These are phyloP conservation scores for Champsocephalus gunnari DNA, from an alignment of 2,797 vertebrate species.

Conservation along the genomic window DNA sequence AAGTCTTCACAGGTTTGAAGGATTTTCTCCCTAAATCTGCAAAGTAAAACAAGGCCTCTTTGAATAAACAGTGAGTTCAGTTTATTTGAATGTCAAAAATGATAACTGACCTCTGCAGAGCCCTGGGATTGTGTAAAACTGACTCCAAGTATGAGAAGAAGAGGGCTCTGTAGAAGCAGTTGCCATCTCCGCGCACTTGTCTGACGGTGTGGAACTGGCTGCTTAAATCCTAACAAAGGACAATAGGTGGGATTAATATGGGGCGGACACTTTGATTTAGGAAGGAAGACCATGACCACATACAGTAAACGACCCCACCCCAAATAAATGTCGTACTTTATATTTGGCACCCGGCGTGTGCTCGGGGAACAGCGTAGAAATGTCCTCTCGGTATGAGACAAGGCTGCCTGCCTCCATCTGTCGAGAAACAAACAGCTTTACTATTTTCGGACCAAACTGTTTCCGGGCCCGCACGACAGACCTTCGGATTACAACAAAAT, in stretches of 20 bases:
- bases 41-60: neutral
- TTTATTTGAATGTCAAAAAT: neutral
- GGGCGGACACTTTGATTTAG: neutral
- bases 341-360: conserved; percentile 77
- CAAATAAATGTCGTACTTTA: conserved; percentile 74
- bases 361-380: conserved; percentile 79
- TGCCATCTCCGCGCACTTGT: conserved; percentile 88
- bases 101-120: conserved; percentile 82
- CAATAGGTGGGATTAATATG: conserved; percentile 18
- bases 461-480: neutral
- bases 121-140: conserved; percentile 78
- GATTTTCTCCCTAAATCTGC: conserved; percentile 81
- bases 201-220: conserved; percentile 84
- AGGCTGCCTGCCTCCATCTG: conserved; percentile 78
- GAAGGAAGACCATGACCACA: neutral
- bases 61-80: fast-evolving
- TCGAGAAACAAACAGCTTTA: conserved; percentile 22
- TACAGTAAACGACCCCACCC: neutral
- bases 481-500: conserved; percentile 15
- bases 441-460: neutral
- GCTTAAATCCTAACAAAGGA: conserved; percentile 84
- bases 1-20: conserved; percentile 73
- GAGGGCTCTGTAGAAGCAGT: conserved; percentile 91
- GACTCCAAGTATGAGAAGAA: conserved; percentile 87
- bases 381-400: conserved; percentile 84